Evolutionary conservation across 2,113 vertebrate species (phyloP).

Genomic region (Anseranas semipalmata): DNA sequence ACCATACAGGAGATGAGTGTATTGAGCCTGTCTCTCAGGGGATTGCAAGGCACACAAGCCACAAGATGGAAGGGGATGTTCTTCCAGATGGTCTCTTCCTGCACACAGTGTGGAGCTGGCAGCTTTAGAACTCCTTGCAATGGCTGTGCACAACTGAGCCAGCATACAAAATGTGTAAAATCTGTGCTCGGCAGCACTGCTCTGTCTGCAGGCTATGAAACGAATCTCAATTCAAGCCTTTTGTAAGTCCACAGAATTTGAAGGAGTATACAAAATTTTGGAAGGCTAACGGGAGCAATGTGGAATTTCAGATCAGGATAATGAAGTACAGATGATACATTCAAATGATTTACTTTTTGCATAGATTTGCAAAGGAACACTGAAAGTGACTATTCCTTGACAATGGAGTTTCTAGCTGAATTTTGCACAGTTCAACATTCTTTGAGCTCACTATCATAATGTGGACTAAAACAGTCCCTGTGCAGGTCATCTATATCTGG

Average conservation of each 20-base stretch:
- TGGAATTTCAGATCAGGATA: not conserved
- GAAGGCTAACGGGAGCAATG: not conserved
- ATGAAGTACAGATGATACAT: not conserved
- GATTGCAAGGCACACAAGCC: not conserved
- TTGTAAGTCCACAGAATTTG: not conserved
- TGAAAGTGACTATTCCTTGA: not conserved
- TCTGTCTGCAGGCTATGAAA: not conserved
- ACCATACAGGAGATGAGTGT: rapidly evolving
- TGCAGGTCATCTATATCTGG: not conserved
- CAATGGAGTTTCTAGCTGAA: not conserved
- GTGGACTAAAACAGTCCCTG: not conserved
- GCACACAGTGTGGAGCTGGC: slow-evolving; percentile 13
- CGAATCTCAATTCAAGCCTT: not conserved
- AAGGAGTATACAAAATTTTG: not conserved
- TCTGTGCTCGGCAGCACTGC: not conserved
- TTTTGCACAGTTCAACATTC: not conserved
- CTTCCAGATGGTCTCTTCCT: slow-evolving; percentile 46
- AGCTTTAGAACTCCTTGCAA: not conserved
- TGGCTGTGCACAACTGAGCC: not conserved
- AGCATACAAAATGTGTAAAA: not conserved
- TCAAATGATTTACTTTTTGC: not conserved
- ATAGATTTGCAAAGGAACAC: not conserved
- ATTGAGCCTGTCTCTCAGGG: not conserved
- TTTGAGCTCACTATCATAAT: not conserved
- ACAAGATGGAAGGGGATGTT: not conserved